Evolutionary conservation across 2,113 vertebrate genomes (phyloP), one percentile per base, ranked within the genome.

Genomic region (Jaculus jaculus): DNA sequence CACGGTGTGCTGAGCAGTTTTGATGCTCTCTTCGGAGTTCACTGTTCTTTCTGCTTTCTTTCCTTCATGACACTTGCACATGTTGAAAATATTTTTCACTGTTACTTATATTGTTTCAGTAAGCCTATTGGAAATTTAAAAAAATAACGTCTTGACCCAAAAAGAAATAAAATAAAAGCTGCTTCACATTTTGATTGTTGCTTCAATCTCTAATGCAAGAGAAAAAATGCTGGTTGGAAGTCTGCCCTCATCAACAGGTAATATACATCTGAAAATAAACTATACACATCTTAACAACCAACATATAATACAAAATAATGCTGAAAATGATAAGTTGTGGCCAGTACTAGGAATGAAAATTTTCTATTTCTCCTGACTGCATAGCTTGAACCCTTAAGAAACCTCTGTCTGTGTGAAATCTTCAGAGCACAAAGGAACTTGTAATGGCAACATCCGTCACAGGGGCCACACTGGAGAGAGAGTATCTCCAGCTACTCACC

Each of bases 351-450:
- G 84, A 89, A 89, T 18, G 20, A 28, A 74, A 83, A 12, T 77
- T 60, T 13, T 78, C 51, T 58, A 2, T 94, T 92, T 82, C 26
- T 71, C 10, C 51, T 90, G 4, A 75, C 39, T 88, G 39, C 63
- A 13, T 83, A 88, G 63, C 71, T 92, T 91, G 71, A 92, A 65
- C 26, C 34, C 61, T 63, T 84, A 66, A 80, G 85, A 82, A 74
- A 92, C 9, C 39, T 73, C 37, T 93, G 61, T 21, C n/a, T 20
- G 37, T 30, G 83, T 54, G 72, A 85, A 88, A 61, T 86, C 18
- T 68, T 71, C 3, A 60, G 13, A 78, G 51, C 12, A 39, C 7
- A 74, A n/a, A 82, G 18, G 37, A 74, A 93, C 69, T 83, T 39
- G 11, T 47, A 47, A 83, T 73, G 32, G 80, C 84, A 92, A 91